Evolutionary conservation across 2,113 vertebrate species (phyloP), one percentile per base, ranked within the genome.

Genomic region (Rhineura floridana): DNA sequence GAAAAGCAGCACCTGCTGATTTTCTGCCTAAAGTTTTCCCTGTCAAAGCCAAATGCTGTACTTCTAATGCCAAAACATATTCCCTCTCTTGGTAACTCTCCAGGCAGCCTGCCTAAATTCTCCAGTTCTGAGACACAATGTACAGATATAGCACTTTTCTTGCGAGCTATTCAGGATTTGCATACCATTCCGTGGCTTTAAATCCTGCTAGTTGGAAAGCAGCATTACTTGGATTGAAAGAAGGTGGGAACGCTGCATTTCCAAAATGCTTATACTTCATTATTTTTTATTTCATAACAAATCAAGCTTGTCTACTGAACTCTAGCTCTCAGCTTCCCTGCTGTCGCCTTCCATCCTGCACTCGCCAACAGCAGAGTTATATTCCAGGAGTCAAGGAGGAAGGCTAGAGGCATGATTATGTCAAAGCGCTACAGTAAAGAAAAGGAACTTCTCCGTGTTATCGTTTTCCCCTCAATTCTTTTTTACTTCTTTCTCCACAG

Each of bases 221-320:
- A 65, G 21, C 8, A 65, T 21, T 59, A 59, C 55, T 59, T 42
- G 69, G n/a, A n/a, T 70, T 72, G 19, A 19, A 39, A 30, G 30
- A 33, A 28, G 30, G 9, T 13, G 30, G 28, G 70, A 23, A 5
- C 17, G 8, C 36, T 39, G 19, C n/a, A 42, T 73, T 73, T 19
- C 6, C 70, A 8, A 17, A 73, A 21, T 73, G 70, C 36, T 39
- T 73, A 42, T 73, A 9, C n/a, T 97, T 96, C 90, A 98, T 96
- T 95, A 96, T 93, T 95, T 98, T n/a, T n/a, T n/a, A n/a, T n/a
- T n/a, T 98, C 90, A 10, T 78, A 83, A 79, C 81, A 73, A 89
- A 87, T 86, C 0, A 85, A 82, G n/a, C n/a, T n/a, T n/a, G n/a
- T n/a, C n/a, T n/a, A n/a, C n/a, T n/a, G n/a, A n/a, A n/a, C n/a